Evolutionary conservation across 2,113 vertebrate species (phyloP).

Genomic region (Leucosticte australis): DNA sequence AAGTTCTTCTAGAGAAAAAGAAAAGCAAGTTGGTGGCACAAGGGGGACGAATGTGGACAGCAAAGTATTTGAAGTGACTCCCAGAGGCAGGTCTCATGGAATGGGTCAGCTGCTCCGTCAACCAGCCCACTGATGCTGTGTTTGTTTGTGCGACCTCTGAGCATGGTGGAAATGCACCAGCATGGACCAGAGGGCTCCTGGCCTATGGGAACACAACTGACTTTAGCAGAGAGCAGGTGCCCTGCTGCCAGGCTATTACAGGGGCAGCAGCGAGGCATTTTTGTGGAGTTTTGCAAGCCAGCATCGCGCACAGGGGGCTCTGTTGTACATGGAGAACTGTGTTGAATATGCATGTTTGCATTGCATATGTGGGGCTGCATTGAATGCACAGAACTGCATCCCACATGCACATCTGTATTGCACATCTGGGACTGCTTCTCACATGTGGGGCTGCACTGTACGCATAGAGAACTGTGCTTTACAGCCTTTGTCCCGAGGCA

Average conservation of each 20-base stretch:
- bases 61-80: background rate
- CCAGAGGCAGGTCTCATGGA: background rate
- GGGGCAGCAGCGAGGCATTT: fast-evolving
- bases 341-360: background rate
- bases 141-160: background rate
- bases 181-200: background rate
- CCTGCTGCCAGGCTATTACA: background rate
- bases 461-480: background rate
- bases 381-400: no score
- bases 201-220: fast-evolving
- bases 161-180: fast-evolving
- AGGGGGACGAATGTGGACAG: fast-evolving
- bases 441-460: background rate
- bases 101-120: background rate
- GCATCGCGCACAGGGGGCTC: background rate
- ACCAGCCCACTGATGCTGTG: fast-evolving
- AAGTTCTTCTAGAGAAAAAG: background rate
- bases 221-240: background rate
- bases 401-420: background rate
- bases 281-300: fast-evolving
- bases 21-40: background rate
- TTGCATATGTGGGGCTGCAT: background rate
- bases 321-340: background rate
- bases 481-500: background rate
- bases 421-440: background rate